Conservation (phyloP, 2,888 invertebrate species). For the Amphipyra tragopoginis region DNA sequence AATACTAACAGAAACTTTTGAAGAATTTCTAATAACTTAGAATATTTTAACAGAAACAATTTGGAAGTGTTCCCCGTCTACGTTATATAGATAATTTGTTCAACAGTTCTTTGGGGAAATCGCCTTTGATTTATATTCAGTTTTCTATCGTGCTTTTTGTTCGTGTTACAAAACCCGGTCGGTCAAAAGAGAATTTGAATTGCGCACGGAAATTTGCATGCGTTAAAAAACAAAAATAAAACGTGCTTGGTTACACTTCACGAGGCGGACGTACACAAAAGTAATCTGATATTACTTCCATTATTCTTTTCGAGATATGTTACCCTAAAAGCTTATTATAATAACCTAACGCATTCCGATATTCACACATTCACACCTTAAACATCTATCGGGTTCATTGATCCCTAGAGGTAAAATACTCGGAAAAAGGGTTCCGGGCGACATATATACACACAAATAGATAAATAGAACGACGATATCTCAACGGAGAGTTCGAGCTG, state of each 20-base stretch:
- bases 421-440: slow-evolving; percentile 32
- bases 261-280: not conserved
- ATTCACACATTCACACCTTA: slow-evolving; percentile 11
- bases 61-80: slow-evolving; percentile 21
- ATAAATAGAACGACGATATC: slow-evolving; percentile 47
- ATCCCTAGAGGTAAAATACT: slow-evolving; percentile 29
- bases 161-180: slow-evolving; percentile 3
- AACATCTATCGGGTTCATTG: slow-evolving; percentile 30
- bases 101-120: not conserved
- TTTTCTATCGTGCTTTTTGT: slow-evolving; percentile 5
- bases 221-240: slow-evolving; percentile 7
- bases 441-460: slow-evolving; percentile 37
- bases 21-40: slow-evolving; percentile 57
- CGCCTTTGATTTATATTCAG: slow-evolving; percentile 19
- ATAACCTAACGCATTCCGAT: slow-evolving; percentile 34
- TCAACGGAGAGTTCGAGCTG: slow-evolving; percentile 25
- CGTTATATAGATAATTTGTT: not conserved
- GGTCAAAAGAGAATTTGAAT: slow-evolving; percentile 19
- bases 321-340: slow-evolving; percentile 30
- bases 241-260: not conserved
- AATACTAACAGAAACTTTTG: slow-evolving; percentile 48
- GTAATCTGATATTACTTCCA: slow-evolving; percentile 26
- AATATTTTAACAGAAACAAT: slow-evolving; percentile 36
- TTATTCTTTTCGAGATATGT: slow-evolving; percentile 11
- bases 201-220: slow-evolving; percentile 10